Evolutionary conservation across 2,797 vertebrate genomes (phyloP).

Genomic region (Rachycentron canadum): DNA sequence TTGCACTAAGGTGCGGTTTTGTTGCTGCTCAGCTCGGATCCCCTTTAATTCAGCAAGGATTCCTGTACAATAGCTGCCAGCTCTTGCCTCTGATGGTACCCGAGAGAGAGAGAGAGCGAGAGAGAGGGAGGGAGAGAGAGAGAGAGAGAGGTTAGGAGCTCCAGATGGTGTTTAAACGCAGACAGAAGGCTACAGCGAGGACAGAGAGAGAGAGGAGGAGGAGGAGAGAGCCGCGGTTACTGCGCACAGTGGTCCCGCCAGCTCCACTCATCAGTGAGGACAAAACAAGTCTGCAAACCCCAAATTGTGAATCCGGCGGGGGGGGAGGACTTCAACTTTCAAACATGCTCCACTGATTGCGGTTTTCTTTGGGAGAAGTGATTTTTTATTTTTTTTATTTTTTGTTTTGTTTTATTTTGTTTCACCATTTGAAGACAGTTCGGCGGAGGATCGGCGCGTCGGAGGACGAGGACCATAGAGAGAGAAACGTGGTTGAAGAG

Average conservation of each 20-base stretch:
- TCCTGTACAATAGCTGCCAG: constrained; percentile 62
- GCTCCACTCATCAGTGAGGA: constrained; percentile 80
- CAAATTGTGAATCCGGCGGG: constrained; percentile 25
- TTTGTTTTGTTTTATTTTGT: too few species aligned
- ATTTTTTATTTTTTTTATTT: too few species aligned
- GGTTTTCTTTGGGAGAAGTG: constrained; percentile 53
- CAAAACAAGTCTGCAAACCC: constrained; percentile 64
- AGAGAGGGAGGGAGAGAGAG: constrained; percentile 36
- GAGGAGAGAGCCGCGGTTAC: constrained; percentile 80
- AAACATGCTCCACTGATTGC: constrained; percentile 9
- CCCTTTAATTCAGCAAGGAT: constrained; percentile 59
- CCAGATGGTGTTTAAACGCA: constrained; percentile 91
- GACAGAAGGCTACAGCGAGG: constrained; percentile 87
- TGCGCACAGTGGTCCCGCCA: constrained; percentile 75
- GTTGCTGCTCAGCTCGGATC: constrained; percentile 34
- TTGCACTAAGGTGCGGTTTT: constrained; percentile 3
- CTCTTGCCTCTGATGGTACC: constrained; percentile 56
- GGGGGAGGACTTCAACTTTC: not conserved
- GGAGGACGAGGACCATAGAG: constrained; percentile 44
- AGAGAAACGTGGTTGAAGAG: constrained; percentile 53
- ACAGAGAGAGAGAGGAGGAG: constrained; percentile 78
- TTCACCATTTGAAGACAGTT: constrained; percentile 48
- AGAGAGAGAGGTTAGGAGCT: constrained; percentile 78
- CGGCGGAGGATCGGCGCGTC: constrained; percentile 71
- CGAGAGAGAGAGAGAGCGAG: constrained; percentile 42